These are phyloP conservation scores for Plagiodera versicolora DNA, from an alignment of 2,888 invertebrate genomes.

Conservation along the genomic window DNA sequence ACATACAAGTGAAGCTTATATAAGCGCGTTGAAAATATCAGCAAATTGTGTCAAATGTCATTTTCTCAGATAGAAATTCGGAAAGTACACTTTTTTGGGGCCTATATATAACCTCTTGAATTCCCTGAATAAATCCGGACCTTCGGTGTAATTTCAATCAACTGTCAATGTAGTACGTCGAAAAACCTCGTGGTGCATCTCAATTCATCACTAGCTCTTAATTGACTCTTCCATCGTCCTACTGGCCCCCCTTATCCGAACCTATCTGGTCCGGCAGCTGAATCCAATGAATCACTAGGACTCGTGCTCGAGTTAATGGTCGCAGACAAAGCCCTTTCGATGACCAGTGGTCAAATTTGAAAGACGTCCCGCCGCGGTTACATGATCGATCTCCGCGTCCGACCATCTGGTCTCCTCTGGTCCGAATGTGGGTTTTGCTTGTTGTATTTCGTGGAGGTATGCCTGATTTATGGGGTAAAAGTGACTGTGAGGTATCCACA, in stretches of 20 bases:
- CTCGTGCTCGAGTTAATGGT: slow-evolving; percentile 42
- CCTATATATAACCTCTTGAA: no score
- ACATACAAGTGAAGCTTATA: no score
- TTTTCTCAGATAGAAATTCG: no score
- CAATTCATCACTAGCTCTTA: no score
- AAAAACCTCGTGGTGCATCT: no score
- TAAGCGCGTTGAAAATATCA: no score
- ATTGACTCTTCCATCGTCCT: background rate
- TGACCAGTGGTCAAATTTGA: slow-evolving; percentile 52
- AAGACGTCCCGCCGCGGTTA: slow-evolving; percentile 52
- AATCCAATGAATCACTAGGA: slow-evolving; percentile 51
- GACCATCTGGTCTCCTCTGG: slow-evolving; percentile 38
- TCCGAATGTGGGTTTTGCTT: slow-evolving; percentile 19
- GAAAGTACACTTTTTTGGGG: no score
- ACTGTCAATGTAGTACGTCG: no score
- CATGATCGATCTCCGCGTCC: slow-evolving; percentile 48
- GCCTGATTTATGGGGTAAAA: background rate
- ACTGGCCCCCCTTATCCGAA: background rate
- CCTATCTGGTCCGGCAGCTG: slow-evolving; percentile 43
- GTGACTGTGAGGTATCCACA: no score
- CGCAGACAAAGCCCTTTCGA: slow-evolving; percentile 46
- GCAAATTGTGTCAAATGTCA: no score
- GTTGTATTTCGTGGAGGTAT: slow-evolving; percentile 19
- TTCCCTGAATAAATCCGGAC: no score
- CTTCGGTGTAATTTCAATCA: no score